Conservation (phyloP, 2,888 invertebrate species). For the Xiphydria camelus region DNA sequence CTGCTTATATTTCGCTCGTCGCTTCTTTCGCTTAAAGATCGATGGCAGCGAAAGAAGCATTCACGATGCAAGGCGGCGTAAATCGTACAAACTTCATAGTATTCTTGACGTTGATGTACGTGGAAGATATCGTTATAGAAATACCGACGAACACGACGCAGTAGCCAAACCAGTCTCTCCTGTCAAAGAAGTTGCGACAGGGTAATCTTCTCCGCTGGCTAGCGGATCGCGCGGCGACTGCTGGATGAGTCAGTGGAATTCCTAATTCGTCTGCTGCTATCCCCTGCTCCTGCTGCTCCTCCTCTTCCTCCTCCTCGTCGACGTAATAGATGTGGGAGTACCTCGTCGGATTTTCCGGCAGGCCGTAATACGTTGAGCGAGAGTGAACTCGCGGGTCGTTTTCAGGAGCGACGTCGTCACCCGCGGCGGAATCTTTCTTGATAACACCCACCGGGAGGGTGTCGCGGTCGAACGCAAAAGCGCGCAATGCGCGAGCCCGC, state of each 20-base stretch:
- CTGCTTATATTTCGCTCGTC: no score
- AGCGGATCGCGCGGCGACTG: neutral
- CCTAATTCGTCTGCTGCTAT: neutral
- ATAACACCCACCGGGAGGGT: no score
- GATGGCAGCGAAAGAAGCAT: conserved; percentile 60
- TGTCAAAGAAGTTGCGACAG: neutral
- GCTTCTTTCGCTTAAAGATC: no score
- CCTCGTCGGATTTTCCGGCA: conserved; percentile 14
- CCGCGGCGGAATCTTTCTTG: conserved; percentile 15
- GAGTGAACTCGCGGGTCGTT: conserved; percentile 44
- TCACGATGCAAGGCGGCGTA: conserved; percentile 74
- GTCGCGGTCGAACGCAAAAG: no score
- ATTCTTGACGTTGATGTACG: conserved; percentile 71
- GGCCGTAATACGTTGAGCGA: conserved; percentile 26
- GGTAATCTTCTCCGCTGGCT: neutral
- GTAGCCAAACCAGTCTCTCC: conserved; percentile 62
- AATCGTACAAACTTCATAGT: conserved; percentile 68
- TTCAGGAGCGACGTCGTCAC: conserved; percentile 11
- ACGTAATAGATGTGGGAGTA: conserved; percentile 49
- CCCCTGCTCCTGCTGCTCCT: neutral
- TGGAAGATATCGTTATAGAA: conserved; percentile 68
- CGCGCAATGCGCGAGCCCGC: conserved; percentile 64
- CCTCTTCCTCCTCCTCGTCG: conserved; percentile 20
- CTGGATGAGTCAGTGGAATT: no score
- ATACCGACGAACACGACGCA: conserved; percentile 67